phyloP scores from a whole-genome alignment of 2,888 invertebrate genomes.

The Phragmatobia fuliginosa region DNA sequence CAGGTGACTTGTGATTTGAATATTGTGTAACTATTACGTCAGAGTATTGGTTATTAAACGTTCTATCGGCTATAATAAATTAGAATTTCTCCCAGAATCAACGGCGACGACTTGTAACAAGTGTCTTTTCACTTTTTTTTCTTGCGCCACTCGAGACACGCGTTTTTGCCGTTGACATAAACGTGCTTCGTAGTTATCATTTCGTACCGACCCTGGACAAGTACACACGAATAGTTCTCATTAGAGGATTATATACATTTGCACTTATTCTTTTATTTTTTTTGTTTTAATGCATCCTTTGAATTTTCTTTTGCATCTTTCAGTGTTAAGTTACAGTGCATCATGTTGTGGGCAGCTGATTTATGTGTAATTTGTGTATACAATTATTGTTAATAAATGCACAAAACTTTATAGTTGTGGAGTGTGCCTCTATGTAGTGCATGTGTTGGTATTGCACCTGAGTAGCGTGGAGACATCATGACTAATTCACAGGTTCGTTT shows the following conservation, averaged over 20 bases:
- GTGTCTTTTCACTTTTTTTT: constrained; percentile 85
- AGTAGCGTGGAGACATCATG: constrained; percentile 80
- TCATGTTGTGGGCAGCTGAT: constrained; percentile 79
- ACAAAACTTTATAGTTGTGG: constrained; percentile 77
- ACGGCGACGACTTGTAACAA: constrained; percentile 61
- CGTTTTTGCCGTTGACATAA: constrained; percentile 69
- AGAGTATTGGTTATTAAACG: constrained; percentile 61
- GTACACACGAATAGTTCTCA: constrained; percentile 56
- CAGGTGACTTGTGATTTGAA: constrained; percentile 35
- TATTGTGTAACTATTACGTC: constrained; percentile 47
- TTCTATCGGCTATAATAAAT: constrained; percentile 66
- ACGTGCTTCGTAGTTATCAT: constrained; percentile 62
- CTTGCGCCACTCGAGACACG: constrained; percentile 73
- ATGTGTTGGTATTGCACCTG: constrained; percentile 80
- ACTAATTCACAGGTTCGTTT: constrained; percentile 88
- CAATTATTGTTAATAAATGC: constrained; percentile 79
- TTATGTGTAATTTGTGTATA: constrained; percentile 79
- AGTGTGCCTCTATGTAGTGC: constrained; percentile 82
- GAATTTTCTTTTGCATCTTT: constrained; percentile 76
- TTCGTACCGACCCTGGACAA: constrained; percentile 62
- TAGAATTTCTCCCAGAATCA: constrained; percentile 76
- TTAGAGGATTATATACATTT: constrained; percentile 43
- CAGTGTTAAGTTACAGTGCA: constrained; percentile 82
- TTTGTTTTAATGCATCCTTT: constrained; percentile 74
- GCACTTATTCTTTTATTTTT: constrained; percentile 62